phyloP scores from a whole-genome alignment of 2,113 vertebrate species.

The Sterrhoptilus dennistouni region DNA sequence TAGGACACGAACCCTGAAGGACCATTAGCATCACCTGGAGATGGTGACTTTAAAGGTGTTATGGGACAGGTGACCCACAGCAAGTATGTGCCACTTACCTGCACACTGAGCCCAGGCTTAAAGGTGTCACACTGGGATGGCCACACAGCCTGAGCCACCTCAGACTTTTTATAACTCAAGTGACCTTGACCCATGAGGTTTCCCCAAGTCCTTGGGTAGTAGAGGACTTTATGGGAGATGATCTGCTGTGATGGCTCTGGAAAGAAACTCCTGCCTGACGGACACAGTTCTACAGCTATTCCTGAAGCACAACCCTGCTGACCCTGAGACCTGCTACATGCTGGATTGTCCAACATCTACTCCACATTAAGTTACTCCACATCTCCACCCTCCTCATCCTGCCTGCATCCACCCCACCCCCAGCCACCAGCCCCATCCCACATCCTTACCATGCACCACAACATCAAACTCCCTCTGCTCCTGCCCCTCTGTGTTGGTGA shows the following conservation, averaged over 20 bases:
- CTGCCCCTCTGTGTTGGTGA: constrained; percentile 6
- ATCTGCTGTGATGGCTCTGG: not conserved
- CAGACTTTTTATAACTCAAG: not conserved
- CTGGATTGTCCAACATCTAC: not conserved
- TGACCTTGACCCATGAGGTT: not conserved
- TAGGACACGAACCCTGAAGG: not conserved
- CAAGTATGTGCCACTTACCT: not conserved
- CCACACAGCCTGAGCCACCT: not conserved
- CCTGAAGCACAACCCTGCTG: not conserved
- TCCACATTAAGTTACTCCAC: not conserved
- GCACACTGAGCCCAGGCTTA: not conserved
- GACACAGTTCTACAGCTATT: not conserved
- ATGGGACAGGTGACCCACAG: not conserved
- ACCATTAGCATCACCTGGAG: not conserved
- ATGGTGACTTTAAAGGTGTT: not conserved
- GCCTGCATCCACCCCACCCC: not conserved
- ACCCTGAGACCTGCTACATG: rapidly evolving
- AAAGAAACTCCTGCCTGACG: not conserved
- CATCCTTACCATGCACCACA: constrained; percentile 62
- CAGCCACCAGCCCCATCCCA: not conserved
- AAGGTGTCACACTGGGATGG: not conserved
- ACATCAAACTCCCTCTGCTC: constrained; percentile 62
- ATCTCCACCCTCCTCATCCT: not conserved
- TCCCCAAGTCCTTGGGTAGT: not conserved
- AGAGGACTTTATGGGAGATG: not conserved